Evolutionary conservation across 2,113 vertebrate genomes (phyloP).

Genomic region (Phoenicopterus ruber): DNA sequence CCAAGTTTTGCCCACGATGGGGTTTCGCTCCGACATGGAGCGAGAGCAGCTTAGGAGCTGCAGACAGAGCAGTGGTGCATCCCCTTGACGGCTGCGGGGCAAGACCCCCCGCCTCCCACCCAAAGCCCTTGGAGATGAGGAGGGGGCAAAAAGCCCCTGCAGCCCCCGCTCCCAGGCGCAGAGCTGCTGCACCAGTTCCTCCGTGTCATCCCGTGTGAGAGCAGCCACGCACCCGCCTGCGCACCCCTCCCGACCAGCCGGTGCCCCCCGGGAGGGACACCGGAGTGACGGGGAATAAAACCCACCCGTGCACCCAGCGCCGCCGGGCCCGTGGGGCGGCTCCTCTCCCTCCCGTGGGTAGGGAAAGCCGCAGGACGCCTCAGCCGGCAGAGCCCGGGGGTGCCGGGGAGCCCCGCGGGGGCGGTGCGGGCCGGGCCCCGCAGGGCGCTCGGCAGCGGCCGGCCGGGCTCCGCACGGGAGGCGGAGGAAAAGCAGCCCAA

Average conservation of each 20-base stretch:
- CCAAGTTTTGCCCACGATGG: background rate
- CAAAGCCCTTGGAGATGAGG: background rate
- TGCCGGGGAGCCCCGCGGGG: no score
- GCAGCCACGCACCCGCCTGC: no score
- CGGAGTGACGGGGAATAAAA: no score
- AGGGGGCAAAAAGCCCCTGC: no score
- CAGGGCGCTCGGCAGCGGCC: background rate
- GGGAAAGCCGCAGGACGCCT: background rate
- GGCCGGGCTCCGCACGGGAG: background rate
- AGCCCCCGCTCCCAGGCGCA: background rate
- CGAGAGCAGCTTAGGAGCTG: accelerated
- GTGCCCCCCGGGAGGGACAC: accelerated
- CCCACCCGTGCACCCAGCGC: background rate
- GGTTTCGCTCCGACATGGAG: background rate
- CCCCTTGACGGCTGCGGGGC: no score
- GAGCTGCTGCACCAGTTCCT: background rate
- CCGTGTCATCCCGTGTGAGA: background rate
- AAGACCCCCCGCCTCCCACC: background rate
- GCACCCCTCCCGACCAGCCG: background rate
- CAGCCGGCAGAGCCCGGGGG: background rate
- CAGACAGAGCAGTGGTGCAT: background rate
- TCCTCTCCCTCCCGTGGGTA: background rate
- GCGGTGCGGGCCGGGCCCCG: no score
- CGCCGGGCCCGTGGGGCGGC: background rate
- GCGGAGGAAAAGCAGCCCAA: background rate